phyloP scores from a whole-genome alignment of 2,113 vertebrate genomes.

The Gila orcuttii region DNA sequence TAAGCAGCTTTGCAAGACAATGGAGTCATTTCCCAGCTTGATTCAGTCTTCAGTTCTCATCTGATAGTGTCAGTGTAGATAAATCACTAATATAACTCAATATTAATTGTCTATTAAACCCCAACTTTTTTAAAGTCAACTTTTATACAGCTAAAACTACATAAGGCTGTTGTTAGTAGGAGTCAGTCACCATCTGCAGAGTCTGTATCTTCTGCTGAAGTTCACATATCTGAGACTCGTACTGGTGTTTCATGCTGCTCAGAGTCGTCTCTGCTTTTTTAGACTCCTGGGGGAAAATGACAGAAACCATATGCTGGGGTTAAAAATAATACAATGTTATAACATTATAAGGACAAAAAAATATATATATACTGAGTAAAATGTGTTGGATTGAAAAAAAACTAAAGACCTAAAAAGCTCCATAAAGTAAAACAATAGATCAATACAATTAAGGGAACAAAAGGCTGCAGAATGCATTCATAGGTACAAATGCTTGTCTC shows the following conservation, averaged over 20 bases:
- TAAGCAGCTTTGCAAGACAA: background rate
- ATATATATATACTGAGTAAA: background rate
- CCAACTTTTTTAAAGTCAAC: background rate
- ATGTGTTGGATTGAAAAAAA: background rate
- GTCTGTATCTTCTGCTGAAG: slow-evolving; percentile 91
- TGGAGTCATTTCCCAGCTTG: background rate
- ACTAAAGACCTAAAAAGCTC: background rate
- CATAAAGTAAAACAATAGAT: background rate
- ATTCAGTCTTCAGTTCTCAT: background rate
- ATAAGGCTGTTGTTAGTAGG: background rate
- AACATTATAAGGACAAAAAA: background rate
- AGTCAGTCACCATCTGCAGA: slow-evolving; percentile 82
- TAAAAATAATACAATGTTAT: background rate
- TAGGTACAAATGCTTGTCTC: background rate
- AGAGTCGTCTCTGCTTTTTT: slow-evolving; percentile 82
- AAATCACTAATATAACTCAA: background rate
- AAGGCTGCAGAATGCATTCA: background rate
- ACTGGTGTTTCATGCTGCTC: slow-evolving; percentile 80
- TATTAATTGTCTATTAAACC: background rate
- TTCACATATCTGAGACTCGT: slow-evolving; percentile 89
- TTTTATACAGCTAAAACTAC: background rate
- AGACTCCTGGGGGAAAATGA: slow-evolving; percentile 78
- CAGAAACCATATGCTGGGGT: background rate
- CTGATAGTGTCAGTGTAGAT: background rate
- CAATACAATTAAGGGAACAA: background rate